phyloP scores from a whole-genome alignment of 2,888 invertebrate genomes.

The Agonum fuliginosum region DNA sequence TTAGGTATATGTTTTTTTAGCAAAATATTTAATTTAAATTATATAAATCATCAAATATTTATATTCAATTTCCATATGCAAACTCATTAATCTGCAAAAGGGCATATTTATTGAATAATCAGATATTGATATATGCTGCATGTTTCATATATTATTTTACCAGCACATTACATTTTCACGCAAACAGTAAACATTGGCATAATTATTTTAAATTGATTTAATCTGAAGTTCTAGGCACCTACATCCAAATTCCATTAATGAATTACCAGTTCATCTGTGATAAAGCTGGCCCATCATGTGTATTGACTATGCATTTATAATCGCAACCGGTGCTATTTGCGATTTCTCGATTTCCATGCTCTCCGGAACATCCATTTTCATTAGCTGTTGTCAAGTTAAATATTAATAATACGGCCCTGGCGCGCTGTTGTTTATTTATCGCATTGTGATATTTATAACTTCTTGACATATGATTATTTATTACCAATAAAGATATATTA shows the following conservation, averaged over 20 bases:
- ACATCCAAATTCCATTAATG: slow-evolving; percentile 45
- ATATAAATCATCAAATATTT: neutral
- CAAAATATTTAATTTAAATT: too few relatives aligned
- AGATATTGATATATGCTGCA: neutral
- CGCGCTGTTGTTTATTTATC: neutral
- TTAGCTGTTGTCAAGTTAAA: slow-evolving; percentile 3
- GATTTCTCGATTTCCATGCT: neutral
- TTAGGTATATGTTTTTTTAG: too few relatives aligned
- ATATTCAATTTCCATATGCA: neutral
- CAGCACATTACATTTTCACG: slow-evolving; percentile 8
- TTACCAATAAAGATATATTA: neutral
- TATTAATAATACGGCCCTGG: neutral
- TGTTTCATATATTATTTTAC: slow-evolving; percentile 11
- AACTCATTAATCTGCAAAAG: slow-evolving; percentile 2
- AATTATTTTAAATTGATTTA: slow-evolving; percentile 35
- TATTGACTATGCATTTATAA: slow-evolving; percentile 19
- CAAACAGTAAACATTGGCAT: slow-evolving; percentile 31
- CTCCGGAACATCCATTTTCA: neutral
- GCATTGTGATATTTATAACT: neutral
- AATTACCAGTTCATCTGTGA: slow-evolving; percentile 20
- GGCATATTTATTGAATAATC: slow-evolving; percentile 15
- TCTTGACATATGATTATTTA: neutral
- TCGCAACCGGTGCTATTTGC: neutral
- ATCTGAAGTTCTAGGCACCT: slow-evolving; percentile 21
- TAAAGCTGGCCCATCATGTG: neutral